Conservation (phyloP, 1,140 invertebrate species). For the Heliconius congener region DNA sequence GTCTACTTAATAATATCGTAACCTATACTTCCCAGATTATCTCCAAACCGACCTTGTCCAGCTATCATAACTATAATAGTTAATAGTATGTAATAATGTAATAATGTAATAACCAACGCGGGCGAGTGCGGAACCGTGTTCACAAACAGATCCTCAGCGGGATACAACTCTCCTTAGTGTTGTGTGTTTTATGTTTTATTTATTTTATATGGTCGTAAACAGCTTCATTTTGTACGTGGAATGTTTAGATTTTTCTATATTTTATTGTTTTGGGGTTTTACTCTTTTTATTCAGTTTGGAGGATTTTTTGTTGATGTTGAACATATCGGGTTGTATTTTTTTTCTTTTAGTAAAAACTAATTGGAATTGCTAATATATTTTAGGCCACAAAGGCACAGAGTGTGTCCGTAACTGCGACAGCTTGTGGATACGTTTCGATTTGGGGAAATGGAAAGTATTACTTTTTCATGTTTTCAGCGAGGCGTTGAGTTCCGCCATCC, state of each 20-base stretch:
- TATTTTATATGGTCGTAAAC: slow-evolving; percentile 12
- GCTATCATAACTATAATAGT: background rate
- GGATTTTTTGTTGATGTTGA: background rate
- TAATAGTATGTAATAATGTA: slow-evolving; percentile 14
- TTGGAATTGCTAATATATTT: too few relatives aligned
- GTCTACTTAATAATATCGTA: background rate
- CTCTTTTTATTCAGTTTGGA: too few relatives aligned
- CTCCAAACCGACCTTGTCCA: background rate
- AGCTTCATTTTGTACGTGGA: slow-evolving; percentile 11
- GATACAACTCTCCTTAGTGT: slow-evolving; percentile 12
- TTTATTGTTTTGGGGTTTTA: background rate
- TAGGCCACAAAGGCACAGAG: too few relatives aligned
- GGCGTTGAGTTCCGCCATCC: too few relatives aligned
- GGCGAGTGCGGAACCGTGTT: slow-evolving; percentile 26
- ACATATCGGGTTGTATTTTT: background rate
- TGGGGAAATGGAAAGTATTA: too few relatives aligned
- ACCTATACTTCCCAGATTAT: background rate
- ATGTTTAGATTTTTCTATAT: slow-evolving; percentile 10
- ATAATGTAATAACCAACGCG: slow-evolving; percentile 14
- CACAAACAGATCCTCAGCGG: slow-evolving; percentile 25
- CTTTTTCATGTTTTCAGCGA: background rate
- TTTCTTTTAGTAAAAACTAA: too few relatives aligned
- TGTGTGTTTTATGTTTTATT: slow-evolving; percentile 18
- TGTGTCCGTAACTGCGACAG: too few relatives aligned
- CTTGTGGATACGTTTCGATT: too few relatives aligned